Conservation (phyloP, 2,888 invertebrate species). For the Trachelus troglodyta region DNA sequence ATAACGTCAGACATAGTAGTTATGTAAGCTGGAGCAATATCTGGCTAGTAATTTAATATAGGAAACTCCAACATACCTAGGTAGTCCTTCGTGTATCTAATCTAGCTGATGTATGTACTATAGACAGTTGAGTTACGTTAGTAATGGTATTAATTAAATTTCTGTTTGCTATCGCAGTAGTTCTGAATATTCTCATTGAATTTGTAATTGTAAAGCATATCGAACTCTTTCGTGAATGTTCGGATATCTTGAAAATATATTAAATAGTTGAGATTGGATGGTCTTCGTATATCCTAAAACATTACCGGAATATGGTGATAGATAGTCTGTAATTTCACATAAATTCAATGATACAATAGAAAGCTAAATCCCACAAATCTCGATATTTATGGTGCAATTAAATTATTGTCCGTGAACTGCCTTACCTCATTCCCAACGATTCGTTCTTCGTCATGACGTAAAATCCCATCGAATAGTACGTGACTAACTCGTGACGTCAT, state of each 20-base stretch:
- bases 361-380: not conserved
- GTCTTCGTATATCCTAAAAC: not conserved
- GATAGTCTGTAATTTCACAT: not conserved
- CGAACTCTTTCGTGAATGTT: not conserved
- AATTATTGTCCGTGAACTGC: constrained; percentile 23
- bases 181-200: not conserved
- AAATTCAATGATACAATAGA: not conserved
- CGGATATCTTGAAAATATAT: not conserved
- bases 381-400: constrained; percentile 8
- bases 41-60: not conserved
- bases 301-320: not conserved
- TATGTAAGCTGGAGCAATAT: constrained; percentile 3
- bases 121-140: not conserved
- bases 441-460: not conserved
- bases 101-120: not conserved
- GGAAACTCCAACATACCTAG: not conserved
- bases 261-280: not conserved
- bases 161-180: not conserved
- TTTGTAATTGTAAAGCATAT: not conserved
- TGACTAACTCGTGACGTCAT: constrained; percentile 18
- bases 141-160: not conserved
- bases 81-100: not conserved
- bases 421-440: constrained; percentile 4
- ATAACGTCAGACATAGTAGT: not conserved
- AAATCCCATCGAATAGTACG: not conserved